Evolutionary conservation across 1,140 invertebrate species (phyloP).

Genomic region (Drosophila subobscura): DNA sequence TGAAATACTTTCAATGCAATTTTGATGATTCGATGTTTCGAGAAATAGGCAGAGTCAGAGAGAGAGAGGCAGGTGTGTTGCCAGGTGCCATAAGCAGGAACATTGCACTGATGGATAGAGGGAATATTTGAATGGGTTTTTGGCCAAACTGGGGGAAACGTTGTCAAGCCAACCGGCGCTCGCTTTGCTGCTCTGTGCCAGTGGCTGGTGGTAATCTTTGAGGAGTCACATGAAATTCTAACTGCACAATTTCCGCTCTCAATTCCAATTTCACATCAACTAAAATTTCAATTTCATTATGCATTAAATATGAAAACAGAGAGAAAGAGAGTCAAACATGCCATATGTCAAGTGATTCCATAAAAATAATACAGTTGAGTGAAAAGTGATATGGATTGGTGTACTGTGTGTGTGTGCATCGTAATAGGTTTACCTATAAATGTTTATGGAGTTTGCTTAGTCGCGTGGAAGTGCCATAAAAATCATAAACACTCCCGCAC

Average conservation of each 20-base stretch:
- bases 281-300: constrained; percentile 21
- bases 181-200: neutral
- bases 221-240: constrained; percentile 34
- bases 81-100: constrained; percentile 29
- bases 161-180: constrained; percentile 9
- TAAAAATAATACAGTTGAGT: constrained; percentile 50
- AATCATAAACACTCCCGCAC: constrained; percentile 58
- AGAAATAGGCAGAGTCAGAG: neutral
- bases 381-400: constrained; percentile 30
- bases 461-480: constrained; percentile 72
- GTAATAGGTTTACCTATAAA: constrained; percentile 62
- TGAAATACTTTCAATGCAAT: constrained; percentile 62
- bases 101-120: constrained; percentile 4
- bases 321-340: neutral
- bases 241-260: constrained; percentile 1
- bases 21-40: constrained; percentile 59
- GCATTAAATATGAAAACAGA: constrained; percentile 13
- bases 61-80: too few species aligned
- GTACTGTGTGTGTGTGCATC: constrained; percentile 21
- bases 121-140: constrained; percentile 23
- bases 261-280: constrained; percentile 14
- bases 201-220: constrained; percentile 27
- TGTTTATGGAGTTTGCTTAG: constrained; percentile 69
- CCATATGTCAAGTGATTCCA: neutral
- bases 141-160: constrained; percentile 24